Evolutionary conservation across 2,113 vertebrate genomes (phyloP), one percentile per base, ranked within the genome.

Genomic region (Neolamprologus ventralis): DNA sequence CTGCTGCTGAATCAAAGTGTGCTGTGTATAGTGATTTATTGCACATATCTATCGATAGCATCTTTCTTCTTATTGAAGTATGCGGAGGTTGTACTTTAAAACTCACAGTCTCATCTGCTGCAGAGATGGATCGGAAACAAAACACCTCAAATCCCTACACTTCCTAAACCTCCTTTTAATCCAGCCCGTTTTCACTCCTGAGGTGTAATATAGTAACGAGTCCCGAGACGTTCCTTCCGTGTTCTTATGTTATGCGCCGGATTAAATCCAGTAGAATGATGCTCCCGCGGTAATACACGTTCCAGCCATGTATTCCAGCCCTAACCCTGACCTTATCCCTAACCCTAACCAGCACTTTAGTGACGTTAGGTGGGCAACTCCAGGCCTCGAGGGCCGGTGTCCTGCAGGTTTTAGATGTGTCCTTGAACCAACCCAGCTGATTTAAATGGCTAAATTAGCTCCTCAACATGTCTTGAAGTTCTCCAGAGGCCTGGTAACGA

Each of bases 201-300:
- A 57, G 23, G 3, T 26, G 4, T 57, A 26, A 26, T 26, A 5
- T 14, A 55, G 54, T 5, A 57, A 26, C 3, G 1, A 26, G 21
- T 60, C 57, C 28, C 1, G 16, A 60, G 57, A 33, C 1, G 16
- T 33, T 60, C 0, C 8, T 60, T 60, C 16, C 2, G 5, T 60
- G 57, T 60, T 60, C 57, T 60, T 6, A 33, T 60, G 57, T 10
- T 4, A 60, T 0, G 14, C 3, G 16, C 2, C 2, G 3, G 0
- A 2, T 10, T 33, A 60, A 1, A 60, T 31, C 57, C 57, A 58
- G 55, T 6, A 58, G 26, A 58, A 58, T 58, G 55, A 58, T 0
- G 14, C 26, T 58, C 7, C 55, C 1, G 14, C 2, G 0, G 14
- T 58, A 58, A 58, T 60, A 60, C 57, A 31, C 2, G 5, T 60